Evolutionary conservation across 2,113 vertebrate genomes (phyloP).

Genomic region (Desmodus rotundus): DNA sequence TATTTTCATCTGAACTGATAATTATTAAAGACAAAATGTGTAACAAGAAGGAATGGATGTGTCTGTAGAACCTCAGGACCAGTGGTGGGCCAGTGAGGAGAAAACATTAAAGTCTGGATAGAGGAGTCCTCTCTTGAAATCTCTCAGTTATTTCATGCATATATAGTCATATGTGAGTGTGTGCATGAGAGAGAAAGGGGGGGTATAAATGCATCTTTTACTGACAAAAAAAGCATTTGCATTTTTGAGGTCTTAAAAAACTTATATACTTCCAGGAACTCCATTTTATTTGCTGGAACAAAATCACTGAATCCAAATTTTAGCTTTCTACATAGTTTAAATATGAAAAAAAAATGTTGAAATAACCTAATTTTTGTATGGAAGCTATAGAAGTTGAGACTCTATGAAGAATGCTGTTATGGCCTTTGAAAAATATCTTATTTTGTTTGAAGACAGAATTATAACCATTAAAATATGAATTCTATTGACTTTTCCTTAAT

Average conservation of each 20-base stretch:
- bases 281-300: constrained; percentile 10
- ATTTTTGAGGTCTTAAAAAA: not conserved
- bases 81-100: not conserved
- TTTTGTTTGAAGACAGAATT: not conserved
- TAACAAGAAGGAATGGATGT: not conserved
- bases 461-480: not conserved
- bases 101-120: not conserved
- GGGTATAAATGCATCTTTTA: not conserved
- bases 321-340: not conserved
- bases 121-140: not conserved
- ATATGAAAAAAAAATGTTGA: not conserved
- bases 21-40: not conserved
- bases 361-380: not conserved
- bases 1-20: constrained; percentile 34
- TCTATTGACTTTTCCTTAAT: not conserved
- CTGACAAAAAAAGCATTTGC: not conserved
- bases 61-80: not conserved
- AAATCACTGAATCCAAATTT: not conserved
- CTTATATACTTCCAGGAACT: not conserved
- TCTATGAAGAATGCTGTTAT: not conserved
- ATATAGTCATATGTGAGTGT: not conserved
- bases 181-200: not conserved
- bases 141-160: not conserved
- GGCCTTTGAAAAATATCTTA: not conserved
- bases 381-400: not conserved